A percentile compares a stretch with the other conserved stretches of the same genome.
Conservation (phyloP, 2,797 vertebrate genomes). For the Salarias fasciatus region DNA sequence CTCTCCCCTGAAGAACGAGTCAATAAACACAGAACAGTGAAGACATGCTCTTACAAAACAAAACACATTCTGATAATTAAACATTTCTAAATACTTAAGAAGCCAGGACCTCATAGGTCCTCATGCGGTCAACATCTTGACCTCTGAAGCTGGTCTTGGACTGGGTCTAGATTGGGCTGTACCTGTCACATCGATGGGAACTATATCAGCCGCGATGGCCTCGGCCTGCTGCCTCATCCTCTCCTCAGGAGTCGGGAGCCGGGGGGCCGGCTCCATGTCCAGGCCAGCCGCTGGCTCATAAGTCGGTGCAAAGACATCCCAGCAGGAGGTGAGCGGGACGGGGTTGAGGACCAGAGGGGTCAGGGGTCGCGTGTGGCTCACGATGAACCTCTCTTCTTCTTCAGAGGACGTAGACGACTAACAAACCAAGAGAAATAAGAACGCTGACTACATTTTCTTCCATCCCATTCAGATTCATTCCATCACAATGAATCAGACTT, state of each 20-base stretch:
- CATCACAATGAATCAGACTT: too few species aligned
- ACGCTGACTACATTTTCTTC: neutral
- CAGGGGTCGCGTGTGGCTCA: conserved; percentile 65
- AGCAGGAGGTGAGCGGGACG: conserved; percentile 28
- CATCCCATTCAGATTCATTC: too few species aligned
- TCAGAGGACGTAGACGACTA: conserved; percentile 75
- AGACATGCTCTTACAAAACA: too few species aligned
- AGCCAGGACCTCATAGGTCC: too few species aligned
- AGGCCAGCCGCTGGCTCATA: neutral
- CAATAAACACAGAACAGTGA: too few species aligned
- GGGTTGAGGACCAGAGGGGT: conserved; percentile 73
- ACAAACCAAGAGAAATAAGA: conserved; percentile 6
- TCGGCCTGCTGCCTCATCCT: conserved; percentile 91
- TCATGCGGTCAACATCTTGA: too few species aligned
- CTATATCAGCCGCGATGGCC: conserved; percentile 86
- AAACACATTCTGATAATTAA: too few species aligned
- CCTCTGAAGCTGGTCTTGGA: neutral
- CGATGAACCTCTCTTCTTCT: conserved; percentile 72
- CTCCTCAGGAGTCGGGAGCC: conserved; percentile 95
- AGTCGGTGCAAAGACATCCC: conserved; percentile 76
- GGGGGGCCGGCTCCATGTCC: conserved; percentile 83
- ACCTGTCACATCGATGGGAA: conserved; percentile 90
- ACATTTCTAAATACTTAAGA: too few species aligned
- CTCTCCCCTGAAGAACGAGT: conserved; percentile 86
- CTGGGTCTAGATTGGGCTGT: neutral